Conservation (phyloP, 2,888 invertebrate genomes). For the Eutolmus rufibarbis region DNA sequence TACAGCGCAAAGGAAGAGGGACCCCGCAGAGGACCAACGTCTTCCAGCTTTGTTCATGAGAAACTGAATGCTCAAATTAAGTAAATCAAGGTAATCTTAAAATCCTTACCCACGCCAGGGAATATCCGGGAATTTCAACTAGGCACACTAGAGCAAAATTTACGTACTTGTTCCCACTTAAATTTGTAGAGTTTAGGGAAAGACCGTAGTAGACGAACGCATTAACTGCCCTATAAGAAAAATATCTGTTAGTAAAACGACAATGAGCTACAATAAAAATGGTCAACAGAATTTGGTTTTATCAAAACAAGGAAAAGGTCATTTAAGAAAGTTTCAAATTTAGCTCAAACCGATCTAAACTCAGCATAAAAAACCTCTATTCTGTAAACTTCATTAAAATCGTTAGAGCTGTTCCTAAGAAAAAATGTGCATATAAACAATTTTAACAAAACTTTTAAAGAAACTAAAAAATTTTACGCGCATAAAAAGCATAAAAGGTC, state of each 20-base stretch:
- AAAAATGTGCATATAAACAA: no score
- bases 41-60: conserved; percentile 66
- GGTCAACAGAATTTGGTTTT: not conserved
- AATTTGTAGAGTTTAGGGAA: conserved; percentile 70
- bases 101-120: conserved; percentile 61
- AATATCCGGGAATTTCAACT: conserved; percentile 69
- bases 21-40: conserved; percentile 64
- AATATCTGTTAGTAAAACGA: not conserved
- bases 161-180: conserved; percentile 73
- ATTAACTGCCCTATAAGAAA: conserved; percentile 65
- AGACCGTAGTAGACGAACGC: conserved; percentile 75
- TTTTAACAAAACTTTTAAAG: no score
- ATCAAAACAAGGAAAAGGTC: no score
- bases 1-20: conserved; percentile 65
- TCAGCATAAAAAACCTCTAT: no score
- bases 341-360: no score
- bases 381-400: no score
- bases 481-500: no score
- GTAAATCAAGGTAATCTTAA: not conserved
- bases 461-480: no score
- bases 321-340: no score
- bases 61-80: conserved; percentile 57
- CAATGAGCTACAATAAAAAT: not conserved
- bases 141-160: conserved; percentile 71
- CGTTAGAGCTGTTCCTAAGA: no score